Base-by-base conservation (phyloP, 2,888 invertebrate genomes). In the Blera fallax region DNA sequence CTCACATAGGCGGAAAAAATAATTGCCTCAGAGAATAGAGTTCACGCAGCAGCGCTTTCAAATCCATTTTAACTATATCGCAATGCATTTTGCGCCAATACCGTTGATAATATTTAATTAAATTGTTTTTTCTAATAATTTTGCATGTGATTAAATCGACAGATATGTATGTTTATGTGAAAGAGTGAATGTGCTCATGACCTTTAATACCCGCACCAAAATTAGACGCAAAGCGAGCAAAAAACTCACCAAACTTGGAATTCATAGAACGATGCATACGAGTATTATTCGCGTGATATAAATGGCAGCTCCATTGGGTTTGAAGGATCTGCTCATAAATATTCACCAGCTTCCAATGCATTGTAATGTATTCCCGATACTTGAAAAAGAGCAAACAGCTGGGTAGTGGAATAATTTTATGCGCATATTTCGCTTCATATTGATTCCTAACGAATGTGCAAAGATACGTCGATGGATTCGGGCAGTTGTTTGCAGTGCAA, bases 351-450 rank as follows among this genome's bases (percentile, higher is more conserved):
- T 48, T 21, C 45, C 43, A 40, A 10, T 21, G 32, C 18, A n/a
- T 10, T 67, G 34, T 65, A 65, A 52, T 67, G 27, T 52, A 52
- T 67, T 67, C 37, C 16, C 10, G 37, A 21, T 24, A 24, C 45
- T 32, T 70, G 21, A 10, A 58, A 70, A 70, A 58, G 56, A 18
- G 29, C 72, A 73, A 40, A 54, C 62, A 43, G 27, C 40, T 62
- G 40, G 50, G 37, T 34, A 48, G 48, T 72, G 27, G 29, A 24
- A 40, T 73, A 64, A 62, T 73, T 73, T 62, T 45, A 73, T 73
- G 73, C 52, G 62, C 73, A 73, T 73, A 73, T 73, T 50, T 73
- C 18, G 24, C 29, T 43, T 52, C 52, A 54, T 52, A 50, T 29
- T 52, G 52, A 32, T 62, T 32, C 29, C 21, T 37, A 62, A 73